Base-by-base conservation (phyloP, 2,797 vertebrate species). In the Erithacus rubecula region DNA sequence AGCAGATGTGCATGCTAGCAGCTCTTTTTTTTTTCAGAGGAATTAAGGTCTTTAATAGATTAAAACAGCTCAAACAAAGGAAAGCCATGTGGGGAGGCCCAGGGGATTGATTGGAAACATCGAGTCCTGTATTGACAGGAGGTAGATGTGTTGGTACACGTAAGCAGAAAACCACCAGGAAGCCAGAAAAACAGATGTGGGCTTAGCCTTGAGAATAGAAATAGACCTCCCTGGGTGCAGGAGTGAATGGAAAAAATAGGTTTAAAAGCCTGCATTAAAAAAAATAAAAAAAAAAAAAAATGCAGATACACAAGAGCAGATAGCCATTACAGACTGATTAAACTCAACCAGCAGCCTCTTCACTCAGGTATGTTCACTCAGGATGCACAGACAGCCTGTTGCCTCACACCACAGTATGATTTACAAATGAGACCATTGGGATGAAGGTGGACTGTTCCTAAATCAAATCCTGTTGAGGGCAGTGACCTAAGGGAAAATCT, bases 1-100 rank as follows among this genome's bases (percentile, higher is more conserved):
- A 79, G 52, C 59, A 90, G 74, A 89, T 63, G 59, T 83, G 74
- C 55, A 32, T 5, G 26, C 85, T 37, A 95, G 85, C 80, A 91
- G 70, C 74, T 65, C 43, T 84, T 92, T 84, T 87, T 84, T 87
- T 92, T 39, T 89, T 75, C 4, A 2, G 27, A 64, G 68, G 53
- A 95, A 95, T 95, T 95, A 87, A 92, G 71, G 41, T 83, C 58
- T 87, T 95, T 94, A 95, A 93, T 85, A 37, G 93, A 89, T 53
- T n/a, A 80, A 93, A 95, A 82, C 71, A 89, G 83, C 80, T 89
- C 83, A 94, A 95, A 91, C 46, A 87, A 91, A 7, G 5, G 71
- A 92, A 89, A 71, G 65, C 68, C 87, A 83, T 92, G 90, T 76
- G 78, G 86, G 62, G 82, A 91, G 56, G 71, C 95, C 92, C 92